A percentile compares a stretch with the other conserved stretches of the same genome.
Conservation (phyloP, 1,140 invertebrate genomes). For the Trichoplusia ni region DNA sequence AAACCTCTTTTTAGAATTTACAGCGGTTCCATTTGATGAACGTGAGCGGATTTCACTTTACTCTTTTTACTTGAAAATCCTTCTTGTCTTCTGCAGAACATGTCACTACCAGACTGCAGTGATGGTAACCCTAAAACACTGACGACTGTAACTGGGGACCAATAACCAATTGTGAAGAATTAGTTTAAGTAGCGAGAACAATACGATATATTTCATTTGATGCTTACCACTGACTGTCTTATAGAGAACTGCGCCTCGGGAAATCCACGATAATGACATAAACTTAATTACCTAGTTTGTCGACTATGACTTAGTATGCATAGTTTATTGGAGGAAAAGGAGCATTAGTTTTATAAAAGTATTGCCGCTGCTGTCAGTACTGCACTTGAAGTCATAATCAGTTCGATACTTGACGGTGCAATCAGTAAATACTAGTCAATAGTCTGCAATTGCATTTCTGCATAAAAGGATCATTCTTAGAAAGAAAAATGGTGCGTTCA, state of each 20-base stretch:
- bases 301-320: not conserved
- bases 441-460: not conserved
- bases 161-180: no score
- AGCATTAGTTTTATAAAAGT: conserved; percentile 5
- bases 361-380: not conserved
- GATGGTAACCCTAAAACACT: no score
- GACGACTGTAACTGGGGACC: no score
- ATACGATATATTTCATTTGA: no score
- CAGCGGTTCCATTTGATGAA: no score
- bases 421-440: not conserved
- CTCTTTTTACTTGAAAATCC: no score
- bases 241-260: not conserved
- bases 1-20: no score
- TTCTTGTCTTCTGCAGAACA: no score
- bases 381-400: not conserved
- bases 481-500: not conserved
- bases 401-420: not conserved
- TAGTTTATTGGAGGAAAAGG: conserved; percentile 1
- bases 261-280: not conserved
- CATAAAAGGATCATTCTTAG: not conserved
- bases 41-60: no score
- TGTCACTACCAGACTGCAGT: no score
- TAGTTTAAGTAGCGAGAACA: no score
- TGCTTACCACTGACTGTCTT: no score
- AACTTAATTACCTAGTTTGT: not conserved